A percentile compares a stretch with the other conserved stretches of the same genome.
phyloP scores from a whole-genome alignment of 2,888 invertebrate species.

The Ellobium chinense region DNA sequence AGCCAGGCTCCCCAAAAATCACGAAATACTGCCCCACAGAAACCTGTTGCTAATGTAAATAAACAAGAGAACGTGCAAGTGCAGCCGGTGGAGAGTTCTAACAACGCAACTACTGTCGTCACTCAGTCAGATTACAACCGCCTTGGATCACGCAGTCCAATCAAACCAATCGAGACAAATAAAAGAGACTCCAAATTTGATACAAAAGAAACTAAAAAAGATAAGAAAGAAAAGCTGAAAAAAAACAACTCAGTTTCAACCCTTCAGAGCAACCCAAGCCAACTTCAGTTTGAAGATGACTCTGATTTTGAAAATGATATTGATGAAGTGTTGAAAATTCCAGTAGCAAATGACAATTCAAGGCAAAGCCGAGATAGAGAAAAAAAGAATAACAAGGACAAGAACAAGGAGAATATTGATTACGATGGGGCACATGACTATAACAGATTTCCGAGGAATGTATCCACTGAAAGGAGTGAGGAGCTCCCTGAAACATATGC shows the following conservation, averaged over 20 bases:
- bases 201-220: neutral
- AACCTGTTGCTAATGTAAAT: constrained; percentile 55
- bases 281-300: constrained; percentile 31
- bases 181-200: neutral
- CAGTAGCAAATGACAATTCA: constrained; percentile 18
- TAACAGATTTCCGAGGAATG: neutral
- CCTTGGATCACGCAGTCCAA: neutral
- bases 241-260: neutral
- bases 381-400: constrained; percentile 16
- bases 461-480: neutral
- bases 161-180: neutral
- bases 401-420: neutral
- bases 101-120: neutral
- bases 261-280: neutral
- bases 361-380: constrained; percentile 14
- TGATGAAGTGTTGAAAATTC: constrained; percentile 50
- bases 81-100: neutral
- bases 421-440: neutral
- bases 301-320: constrained; percentile 44
- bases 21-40: neutral
- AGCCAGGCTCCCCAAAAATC: constrained; percentile 1
- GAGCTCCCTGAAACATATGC: constrained; percentile 62
- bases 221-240: constrained; percentile 4
- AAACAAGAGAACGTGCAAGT: constrained; percentile 7
- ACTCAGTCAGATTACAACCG: neutral